Base-by-base conservation (phyloP, 2,888 invertebrate species). In the Lordiphosa fenestrarum region DNA sequence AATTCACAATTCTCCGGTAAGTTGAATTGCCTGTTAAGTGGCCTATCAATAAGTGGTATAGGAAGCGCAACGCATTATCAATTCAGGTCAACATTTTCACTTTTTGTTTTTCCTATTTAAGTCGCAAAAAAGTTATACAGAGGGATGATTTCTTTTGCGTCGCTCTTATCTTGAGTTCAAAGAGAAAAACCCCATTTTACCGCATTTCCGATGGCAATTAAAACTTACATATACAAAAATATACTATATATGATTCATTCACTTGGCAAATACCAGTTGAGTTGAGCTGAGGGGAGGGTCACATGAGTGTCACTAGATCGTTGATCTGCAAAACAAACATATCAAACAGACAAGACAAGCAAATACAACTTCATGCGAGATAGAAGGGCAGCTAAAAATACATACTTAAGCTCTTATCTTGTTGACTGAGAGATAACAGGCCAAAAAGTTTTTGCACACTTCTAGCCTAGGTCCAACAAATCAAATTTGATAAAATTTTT, bases 1-100 rank as follows among this genome's bases (percentile, higher is more conserved):
- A 69, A 70, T 54, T 66, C 62, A 63, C 33, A 64, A 69, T 70
- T 85, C 82, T 75, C 83, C 50, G 87, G 86, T 86, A 55, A 86
- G 87, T 85, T 21, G 15, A 15, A 61, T 47, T 42, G 23, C 38
- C 36, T 37, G 44, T 33, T 44, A 44, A 44, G 30, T 44, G 42
- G 12, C 30, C 30, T 30, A 30, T 30, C 10, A 30, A 30, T 30
- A 30, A 30, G 30, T 10, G 10, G 9, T 10, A 30, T 30, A 10
- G 30, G 25, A 7, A 9, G 3, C 6, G 7, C 30, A 30, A 30
- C 30, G 30, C 30, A 30, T 30, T 30, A 30, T 30, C 30, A 30
- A 30, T 30, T 30, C 30, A 30, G 30, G 30, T 30, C 30, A 30
- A 30, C 30, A 30, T 30, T 30, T 23, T 6, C 23, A 5, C 23